Percentiles rank a stretch among this genome's conserved stretches.
phyloP scores from a whole-genome alignment of 2,113 vertebrate genomes.

The Misgurnus mizolepis region DNA sequence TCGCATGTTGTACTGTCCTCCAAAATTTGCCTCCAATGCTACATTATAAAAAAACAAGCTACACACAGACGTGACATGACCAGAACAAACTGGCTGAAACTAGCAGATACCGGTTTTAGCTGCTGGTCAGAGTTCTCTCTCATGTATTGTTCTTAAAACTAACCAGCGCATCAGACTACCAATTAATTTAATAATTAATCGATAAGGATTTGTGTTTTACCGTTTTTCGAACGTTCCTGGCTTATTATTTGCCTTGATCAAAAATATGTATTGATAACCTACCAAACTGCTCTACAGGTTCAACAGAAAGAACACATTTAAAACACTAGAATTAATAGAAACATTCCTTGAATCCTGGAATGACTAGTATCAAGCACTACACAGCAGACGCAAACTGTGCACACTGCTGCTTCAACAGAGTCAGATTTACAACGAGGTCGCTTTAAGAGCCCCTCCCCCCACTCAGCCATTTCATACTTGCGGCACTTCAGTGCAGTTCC shows the following conservation, averaged over 20 bases:
- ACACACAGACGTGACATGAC: neutral
- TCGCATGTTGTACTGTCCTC: neutral
- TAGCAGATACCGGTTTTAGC: neutral
- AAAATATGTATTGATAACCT: neutral
- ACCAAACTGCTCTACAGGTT: neutral
- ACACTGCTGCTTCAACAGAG: slow-evolving; percentile 16
- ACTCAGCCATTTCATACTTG: slow-evolving; percentile 24
- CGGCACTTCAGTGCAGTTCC: slow-evolving; percentile 10
- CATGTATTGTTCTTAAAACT: neutral
- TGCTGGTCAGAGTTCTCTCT: neutral
- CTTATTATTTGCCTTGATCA: neutral
- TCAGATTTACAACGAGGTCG: neutral
- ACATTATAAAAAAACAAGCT: neutral
- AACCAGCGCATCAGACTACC: neutral
- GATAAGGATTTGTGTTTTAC: too few relatives aligned
- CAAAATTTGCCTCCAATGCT: neutral
- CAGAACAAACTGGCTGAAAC: slow-evolving; percentile 3
- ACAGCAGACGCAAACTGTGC: neutral
- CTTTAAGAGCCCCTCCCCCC: slow-evolving; percentile 6
- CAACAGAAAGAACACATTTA: neutral
- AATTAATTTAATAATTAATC: neutral
- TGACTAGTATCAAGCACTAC: neutral
- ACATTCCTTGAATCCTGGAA: neutral
- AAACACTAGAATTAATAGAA: neutral
- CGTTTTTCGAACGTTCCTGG: too few relatives aligned